A percentile compares a stretch with the other conserved stretches of the same genome.
Conservation (phyloP, 2,797 vertebrate genomes). For the Austrolebias charrua region DNA sequence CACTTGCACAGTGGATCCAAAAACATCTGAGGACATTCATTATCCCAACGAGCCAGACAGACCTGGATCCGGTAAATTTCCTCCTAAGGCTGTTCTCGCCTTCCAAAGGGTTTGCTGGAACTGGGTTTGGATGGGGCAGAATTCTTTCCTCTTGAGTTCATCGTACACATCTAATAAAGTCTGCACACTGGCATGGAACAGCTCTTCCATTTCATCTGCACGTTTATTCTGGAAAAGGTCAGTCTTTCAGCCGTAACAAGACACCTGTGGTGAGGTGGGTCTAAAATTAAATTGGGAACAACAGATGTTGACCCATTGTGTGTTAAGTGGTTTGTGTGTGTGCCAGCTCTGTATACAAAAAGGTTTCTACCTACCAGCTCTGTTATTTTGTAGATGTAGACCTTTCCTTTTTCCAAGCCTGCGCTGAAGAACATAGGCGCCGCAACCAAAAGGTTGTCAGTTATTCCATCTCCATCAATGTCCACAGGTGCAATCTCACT, state of each 20-base stretch:
- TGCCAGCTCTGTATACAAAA: constrained; percentile 13
- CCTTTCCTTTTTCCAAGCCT: constrained; percentile 90
- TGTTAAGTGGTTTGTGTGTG: background rate
- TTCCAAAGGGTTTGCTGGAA: constrained; percentile 60
- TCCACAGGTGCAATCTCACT: constrained; percentile 93
- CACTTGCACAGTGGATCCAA: constrained; percentile 40
- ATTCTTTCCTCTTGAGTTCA: constrained; percentile 80
- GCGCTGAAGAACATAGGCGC: constrained; percentile 98
- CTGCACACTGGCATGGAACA: constrained; percentile 34
- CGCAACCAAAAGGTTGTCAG: constrained; percentile 90
- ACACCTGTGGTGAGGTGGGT: constrained; percentile 37
- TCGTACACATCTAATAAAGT: constrained; percentile 54
- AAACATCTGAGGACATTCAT: constrained; percentile 45
- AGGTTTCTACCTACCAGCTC: constrained; percentile 72
- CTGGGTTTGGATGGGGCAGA: constrained; percentile 55
- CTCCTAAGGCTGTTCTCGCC: constrained; percentile 58
- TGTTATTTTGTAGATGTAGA: constrained; percentile 88
- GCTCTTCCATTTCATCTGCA: constrained; percentile 44
- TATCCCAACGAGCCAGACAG: constrained; percentile 61
- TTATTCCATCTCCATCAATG: constrained; percentile 85
- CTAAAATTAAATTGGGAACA: constrained; percentile 33
- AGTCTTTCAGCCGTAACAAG: constrained; percentile 57
- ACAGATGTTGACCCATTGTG: constrained; percentile 56
- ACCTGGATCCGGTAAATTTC: constrained; percentile 56
- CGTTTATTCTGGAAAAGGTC: constrained; percentile 51